A percentile compares a stretch with the other conserved stretches of the same genome.
These are phyloP conservation scores for Adela reaumurella DNA, from an alignment of 2,888 invertebrate species.

Conservation along the genomic window DNA sequence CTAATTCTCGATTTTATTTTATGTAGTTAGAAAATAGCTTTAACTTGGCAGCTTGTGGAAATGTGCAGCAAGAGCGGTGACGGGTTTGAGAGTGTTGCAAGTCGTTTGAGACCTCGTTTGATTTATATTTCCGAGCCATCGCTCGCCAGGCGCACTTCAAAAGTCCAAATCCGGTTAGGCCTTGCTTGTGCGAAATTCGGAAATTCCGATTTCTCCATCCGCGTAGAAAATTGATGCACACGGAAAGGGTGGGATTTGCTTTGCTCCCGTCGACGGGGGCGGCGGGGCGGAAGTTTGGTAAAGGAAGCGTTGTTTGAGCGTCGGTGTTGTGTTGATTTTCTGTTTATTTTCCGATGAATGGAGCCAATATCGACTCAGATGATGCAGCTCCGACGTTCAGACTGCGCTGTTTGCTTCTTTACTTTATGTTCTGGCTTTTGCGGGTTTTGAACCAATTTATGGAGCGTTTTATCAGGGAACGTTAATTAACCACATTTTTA, in stretches of 20 bases:
- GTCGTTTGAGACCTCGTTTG: neutral
- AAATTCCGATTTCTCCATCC: neutral
- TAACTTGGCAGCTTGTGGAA: too few relatives aligned
- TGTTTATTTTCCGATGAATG: neutral
- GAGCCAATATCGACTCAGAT: neutral
- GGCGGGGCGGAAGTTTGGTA: neutral
- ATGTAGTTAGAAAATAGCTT: too few relatives aligned
- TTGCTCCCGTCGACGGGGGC: neutral
- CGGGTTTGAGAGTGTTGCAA: too few relatives aligned
- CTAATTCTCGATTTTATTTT: too few relatives aligned
- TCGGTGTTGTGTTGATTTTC: neutral
- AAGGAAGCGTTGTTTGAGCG: neutral
- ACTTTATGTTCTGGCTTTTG: too few relatives aligned
- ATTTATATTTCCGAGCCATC: neutral
- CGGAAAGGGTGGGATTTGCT: neutral
- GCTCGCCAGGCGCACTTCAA: neutral
- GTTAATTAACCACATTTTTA: too few relatives aligned
- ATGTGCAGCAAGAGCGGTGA: too few relatives aligned
- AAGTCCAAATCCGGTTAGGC: neutral
- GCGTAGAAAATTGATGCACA: neutral
- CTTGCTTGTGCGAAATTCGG: too few relatives aligned
- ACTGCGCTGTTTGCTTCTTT: too few relatives aligned
- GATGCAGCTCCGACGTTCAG: too few relatives aligned
- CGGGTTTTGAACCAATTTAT: too few relatives aligned
- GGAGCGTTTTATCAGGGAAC: too few relatives aligned